A percentile compares a stretch with the other conserved stretches of the same genome.
Evolutionary conservation across 2,888 invertebrate genomes (phyloP).

Genomic region (Ctena decussata): DNA sequence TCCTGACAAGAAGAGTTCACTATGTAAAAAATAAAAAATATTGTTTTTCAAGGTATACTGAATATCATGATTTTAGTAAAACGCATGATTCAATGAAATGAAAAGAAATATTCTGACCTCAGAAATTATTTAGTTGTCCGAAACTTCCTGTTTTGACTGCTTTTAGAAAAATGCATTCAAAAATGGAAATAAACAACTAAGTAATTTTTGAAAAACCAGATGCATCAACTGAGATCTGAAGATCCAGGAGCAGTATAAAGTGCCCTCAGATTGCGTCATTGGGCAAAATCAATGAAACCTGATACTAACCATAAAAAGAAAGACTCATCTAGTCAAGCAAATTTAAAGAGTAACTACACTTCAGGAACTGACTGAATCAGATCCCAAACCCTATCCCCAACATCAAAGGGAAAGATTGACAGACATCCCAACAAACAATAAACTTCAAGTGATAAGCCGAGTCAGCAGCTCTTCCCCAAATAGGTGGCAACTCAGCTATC

Average conservation of each 20-base stretch:
- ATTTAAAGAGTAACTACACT: too few species aligned
- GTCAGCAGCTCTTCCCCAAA: too few species aligned
- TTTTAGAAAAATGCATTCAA: neutral
- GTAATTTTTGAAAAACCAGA: neutral
- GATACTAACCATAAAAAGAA: neutral
- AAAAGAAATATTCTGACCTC: neutral
- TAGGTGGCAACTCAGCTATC: too few species aligned
- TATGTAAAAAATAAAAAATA: neutral
- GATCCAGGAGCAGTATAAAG: neutral
- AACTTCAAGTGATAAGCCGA: too few species aligned
- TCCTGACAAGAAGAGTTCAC: neutral
- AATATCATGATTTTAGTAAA: neutral
- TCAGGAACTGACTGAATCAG: too few species aligned
- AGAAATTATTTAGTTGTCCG: neutral
- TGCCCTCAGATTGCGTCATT: neutral
- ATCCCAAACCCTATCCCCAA: too few species aligned
- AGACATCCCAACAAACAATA: too few species aligned
- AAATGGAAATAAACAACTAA: neutral
- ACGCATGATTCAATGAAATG: neutral
- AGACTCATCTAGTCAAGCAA: neutral
- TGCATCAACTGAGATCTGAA: neutral
- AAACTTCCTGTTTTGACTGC: neutral
- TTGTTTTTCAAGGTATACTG: too few species aligned
- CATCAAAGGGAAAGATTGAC: too few species aligned
- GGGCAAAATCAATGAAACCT: neutral